Evolutionary conservation across 1,140 invertebrate genomes (phyloP), one percentile per base, ranked within the genome.

Genomic region (Drosophila biarmipes): DNA sequence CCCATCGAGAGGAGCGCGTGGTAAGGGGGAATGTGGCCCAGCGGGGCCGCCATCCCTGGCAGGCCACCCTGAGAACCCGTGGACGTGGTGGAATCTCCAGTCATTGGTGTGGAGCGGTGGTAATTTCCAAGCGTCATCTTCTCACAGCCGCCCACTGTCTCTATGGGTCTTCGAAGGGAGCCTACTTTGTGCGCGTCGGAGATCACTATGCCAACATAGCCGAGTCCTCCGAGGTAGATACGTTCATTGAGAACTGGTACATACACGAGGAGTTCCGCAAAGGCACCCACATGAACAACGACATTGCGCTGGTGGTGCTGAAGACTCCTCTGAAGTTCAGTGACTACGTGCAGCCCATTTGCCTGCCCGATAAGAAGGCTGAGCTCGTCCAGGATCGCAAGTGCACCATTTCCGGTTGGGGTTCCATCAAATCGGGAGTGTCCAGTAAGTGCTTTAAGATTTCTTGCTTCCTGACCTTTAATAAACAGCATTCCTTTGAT

Each of bases 101-200:
- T 40, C 96, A 97, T 91, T 96, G 95, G 95, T 97, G 96, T 82
- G 96, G 96, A 1, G 96, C 95, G 0, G 95, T 96, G 3, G 93
- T 97, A 3, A 92, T 97, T 27, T 94, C 94, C 11, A 93, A 95
- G 29, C 90, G 94, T 40, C 95, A 96, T 90, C 93, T 97, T 6
- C 90, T 97, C 4, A 96, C 96, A n/a, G 96, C 96, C 1, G 96
- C 96, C 1, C 96, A 97, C 90, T 97, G 96, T 84, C 92, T 97
- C 11, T 92, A 94, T 63, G 95, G 95, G 6, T 95, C 94, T 81
- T 93, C 93, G 7, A 95, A 95, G 87, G 94, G 94, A 5, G 93
- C 93, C 0, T 96, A 95, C 73, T 93, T 95, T 45, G 92, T 96
- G 4, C 93, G 95, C 12, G 94, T 95, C 37, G 96, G 96, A 10